Conservation (phyloP, 2,797 vertebrate genomes). For the Meda fulgida region DNA sequence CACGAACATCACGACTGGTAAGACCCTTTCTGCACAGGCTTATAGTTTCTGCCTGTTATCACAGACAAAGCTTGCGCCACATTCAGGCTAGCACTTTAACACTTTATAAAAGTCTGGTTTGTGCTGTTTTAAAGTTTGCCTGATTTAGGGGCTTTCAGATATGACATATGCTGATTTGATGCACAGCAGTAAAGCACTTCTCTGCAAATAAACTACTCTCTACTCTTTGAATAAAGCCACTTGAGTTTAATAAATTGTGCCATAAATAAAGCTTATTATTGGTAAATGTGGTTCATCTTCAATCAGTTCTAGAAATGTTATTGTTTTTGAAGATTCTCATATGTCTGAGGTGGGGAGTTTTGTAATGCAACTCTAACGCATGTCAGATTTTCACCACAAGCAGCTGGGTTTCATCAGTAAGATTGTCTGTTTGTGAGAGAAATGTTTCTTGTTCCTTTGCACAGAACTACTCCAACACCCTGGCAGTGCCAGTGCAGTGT, state of each 20-base stretch:
- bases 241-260: constrained; percentile 42
- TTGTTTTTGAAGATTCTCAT: constrained; percentile 46
- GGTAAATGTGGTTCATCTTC: constrained; percentile 34
- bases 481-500: constrained; percentile 86
- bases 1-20: constrained; percentile 87
- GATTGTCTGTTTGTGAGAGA: constrained; percentile 21
- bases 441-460: constrained; percentile 32
- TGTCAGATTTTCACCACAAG: constrained; percentile 32
- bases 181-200: constrained; percentile 25
- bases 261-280: constrained; percentile 39
- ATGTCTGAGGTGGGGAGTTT: constrained; percentile 38
- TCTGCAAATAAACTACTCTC: too few relatives aligned
- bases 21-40: constrained; percentile 13
- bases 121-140: constrained; percentile 22
- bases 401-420: constrained; percentile 49
- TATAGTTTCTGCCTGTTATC: not conserved
- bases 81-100: constrained; percentile 19
- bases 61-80: not conserved
- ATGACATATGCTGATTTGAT: constrained; percentile 48
- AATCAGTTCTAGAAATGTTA: constrained; percentile 23
- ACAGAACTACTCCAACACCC: constrained; percentile 91
- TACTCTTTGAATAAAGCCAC: constrained; percentile 39
- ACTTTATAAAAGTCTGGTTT: constrained; percentile 15
- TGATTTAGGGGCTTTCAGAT: constrained; percentile 15
- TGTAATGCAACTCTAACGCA: constrained; percentile 21